These are phyloP conservation scores for Laothoe populi DNA, from an alignment of 2,888 invertebrate species.

Conservation along the genomic window DNA sequence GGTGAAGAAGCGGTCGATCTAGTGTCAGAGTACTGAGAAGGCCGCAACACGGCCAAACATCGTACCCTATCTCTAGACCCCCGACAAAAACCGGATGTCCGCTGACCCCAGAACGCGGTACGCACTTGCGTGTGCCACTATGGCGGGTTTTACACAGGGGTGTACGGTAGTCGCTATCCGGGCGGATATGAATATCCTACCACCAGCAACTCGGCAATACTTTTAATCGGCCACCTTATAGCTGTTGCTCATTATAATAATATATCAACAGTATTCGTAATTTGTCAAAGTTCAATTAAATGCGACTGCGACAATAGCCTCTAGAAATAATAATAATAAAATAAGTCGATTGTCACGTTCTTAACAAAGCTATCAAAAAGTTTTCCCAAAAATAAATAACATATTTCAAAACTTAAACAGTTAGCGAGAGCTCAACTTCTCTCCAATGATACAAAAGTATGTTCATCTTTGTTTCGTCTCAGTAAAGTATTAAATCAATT, in stretches of 20 bases:
- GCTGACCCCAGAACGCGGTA: no score
- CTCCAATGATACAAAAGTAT: background rate
- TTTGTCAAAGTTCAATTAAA: conserved; percentile 46
- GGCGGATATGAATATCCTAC: no score
- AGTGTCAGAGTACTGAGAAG: no score
- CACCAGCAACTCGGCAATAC: no score
- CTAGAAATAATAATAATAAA: conserved; percentile 50
- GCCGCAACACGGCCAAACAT: no score
- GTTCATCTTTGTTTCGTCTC: conserved; percentile 21
- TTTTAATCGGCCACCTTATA: background rate
- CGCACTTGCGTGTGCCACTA: no score
- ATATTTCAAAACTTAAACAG: conserved; percentile 49
- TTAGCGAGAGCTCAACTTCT: conserved; percentile 43
- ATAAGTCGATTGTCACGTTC: conserved; percentile 53
- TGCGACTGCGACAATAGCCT: conserved; percentile 38
- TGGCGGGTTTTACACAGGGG: no score
- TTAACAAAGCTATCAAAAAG: conserved; percentile 48
- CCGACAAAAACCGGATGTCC: no score
- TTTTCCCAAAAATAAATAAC: conserved; percentile 52
- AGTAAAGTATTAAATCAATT: conserved; percentile 36
- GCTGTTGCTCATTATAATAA: conserved; percentile 33
- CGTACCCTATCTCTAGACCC: no score
- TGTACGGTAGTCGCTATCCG: no score
- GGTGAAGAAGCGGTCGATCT: no score
- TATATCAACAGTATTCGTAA: conserved; percentile 34